Conservation (phyloP, 2,888 invertebrate species). For the Cheiracanthium punctorium region DNA sequence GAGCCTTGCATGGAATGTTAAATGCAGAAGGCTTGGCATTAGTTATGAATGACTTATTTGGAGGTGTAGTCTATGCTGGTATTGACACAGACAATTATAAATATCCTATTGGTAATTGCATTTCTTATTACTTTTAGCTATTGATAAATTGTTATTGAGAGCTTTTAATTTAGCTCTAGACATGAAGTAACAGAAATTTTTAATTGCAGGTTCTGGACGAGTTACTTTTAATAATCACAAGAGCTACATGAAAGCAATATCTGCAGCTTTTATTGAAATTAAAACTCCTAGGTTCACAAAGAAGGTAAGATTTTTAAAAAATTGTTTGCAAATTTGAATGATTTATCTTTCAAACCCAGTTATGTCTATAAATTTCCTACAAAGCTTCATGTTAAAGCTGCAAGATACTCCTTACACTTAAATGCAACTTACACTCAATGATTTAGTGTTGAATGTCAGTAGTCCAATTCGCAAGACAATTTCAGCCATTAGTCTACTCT, state of each 20-base stretch:
- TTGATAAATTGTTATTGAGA: too few relatives aligned
- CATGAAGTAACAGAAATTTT: not conserved
- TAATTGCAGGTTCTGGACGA: slow-evolving; percentile 85
- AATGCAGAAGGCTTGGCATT: slow-evolving; percentile 93
- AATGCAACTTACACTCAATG: too few relatives aligned
- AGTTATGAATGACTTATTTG: slow-evolving; percentile 97
- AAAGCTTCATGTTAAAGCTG: too few relatives aligned
- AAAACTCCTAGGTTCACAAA: slow-evolving; percentile 94
- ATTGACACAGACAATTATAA: slow-evolving; percentile 97
- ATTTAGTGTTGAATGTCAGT: too few relatives aligned
- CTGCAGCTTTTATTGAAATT: slow-evolving; percentile 95
- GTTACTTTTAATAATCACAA: slow-evolving; percentile 94
- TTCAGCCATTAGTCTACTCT: too few relatives aligned
- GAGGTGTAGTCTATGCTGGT: slow-evolving; percentile 95
- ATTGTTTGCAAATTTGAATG: not conserved
- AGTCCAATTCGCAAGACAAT: too few relatives aligned
- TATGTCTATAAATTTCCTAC: too few relatives aligned
- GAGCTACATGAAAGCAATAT: slow-evolving; percentile 95
- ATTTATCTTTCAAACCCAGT: not conserved
- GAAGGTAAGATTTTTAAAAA: slow-evolving; percentile 80
- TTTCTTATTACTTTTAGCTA: too few relatives aligned
- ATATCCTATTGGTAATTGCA: slow-evolving; percentile 88
- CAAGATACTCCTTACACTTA: too few relatives aligned
- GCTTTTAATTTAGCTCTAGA: too few relatives aligned
- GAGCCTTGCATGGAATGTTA: slow-evolving; percentile 94